Conservation (phyloP, 2,797 vertebrate genomes). For the Pseudopleuronectes americanus region DNA sequence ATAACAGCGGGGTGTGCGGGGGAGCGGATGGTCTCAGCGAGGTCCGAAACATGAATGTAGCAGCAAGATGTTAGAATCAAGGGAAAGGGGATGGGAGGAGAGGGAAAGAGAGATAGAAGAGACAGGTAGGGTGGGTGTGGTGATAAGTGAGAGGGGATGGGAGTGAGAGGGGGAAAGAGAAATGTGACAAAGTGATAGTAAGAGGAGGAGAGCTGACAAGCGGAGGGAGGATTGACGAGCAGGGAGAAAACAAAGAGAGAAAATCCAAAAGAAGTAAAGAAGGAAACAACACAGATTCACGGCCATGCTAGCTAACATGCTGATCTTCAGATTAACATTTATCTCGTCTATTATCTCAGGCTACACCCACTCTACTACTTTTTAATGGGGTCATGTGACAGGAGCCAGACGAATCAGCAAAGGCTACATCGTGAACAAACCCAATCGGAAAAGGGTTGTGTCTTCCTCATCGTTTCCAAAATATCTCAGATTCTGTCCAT, state of each 20-base stretch:
- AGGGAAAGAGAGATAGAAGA: slow-evolving; percentile 35
- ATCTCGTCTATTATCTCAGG: too few species aligned
- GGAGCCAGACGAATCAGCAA: too few species aligned
- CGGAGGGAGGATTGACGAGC: slow-evolving; percentile 56
- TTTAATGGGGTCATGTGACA: too few species aligned
- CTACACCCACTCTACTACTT: too few species aligned
- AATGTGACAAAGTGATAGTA: slow-evolving; percentile 55
- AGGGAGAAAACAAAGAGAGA: slow-evolving; percentile 17
- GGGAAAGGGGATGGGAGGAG: slow-evolving; percentile 10
- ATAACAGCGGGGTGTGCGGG: slow-evolving; percentile 50
- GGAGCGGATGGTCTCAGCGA: slow-evolving; percentile 35
- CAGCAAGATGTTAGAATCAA: slow-evolving; percentile 59
- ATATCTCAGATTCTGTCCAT: too few species aligned
- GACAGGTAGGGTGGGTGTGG: slow-evolving; percentile 34
- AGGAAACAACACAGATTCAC: not conserved
- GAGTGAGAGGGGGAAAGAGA: slow-evolving; percentile 52
- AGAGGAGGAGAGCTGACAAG: slow-evolving; percentile 53
- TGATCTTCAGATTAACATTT: not conserved
- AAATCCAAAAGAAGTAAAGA: slow-evolving; percentile 5
- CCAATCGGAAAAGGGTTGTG: too few species aligned
- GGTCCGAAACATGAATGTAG: slow-evolving; percentile 60
- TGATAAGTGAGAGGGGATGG: slow-evolving; percentile 55
- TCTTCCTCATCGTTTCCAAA: too few species aligned
- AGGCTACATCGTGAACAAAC: too few species aligned
- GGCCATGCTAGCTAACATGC: not conserved